These are phyloP conservation scores for Callitettix versicolor DNA, from an alignment of 1,140 invertebrate genomes.

Conservation along the genomic window DNA sequence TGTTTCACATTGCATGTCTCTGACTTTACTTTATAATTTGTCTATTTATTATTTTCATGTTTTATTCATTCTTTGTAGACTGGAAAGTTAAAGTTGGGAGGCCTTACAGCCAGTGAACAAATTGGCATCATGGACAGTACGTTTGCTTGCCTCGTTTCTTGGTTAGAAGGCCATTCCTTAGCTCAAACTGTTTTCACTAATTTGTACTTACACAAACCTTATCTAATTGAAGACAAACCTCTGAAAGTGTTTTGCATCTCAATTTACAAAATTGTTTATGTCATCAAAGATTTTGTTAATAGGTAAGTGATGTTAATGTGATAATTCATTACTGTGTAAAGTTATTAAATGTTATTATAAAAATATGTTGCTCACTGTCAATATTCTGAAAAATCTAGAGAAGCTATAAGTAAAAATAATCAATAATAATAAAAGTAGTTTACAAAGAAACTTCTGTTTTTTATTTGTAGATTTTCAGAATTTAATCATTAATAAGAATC, in stretches of 20 bases:
- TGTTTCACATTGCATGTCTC: not conserved
- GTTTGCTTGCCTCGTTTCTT: constrained; percentile 83
- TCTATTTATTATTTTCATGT: too few relatives aligned
- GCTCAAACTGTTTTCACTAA: constrained; percentile 97
- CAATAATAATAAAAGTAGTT: not conserved
- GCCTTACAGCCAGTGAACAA: constrained; percentile 56
- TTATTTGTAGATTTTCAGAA: too few relatives aligned
- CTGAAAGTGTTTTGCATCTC: constrained; percentile 79
- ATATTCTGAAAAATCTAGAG: not conserved
- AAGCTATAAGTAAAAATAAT: too few relatives aligned
- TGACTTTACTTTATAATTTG: not conserved
- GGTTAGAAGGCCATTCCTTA: constrained; percentile 89
- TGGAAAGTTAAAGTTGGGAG: constrained; percentile 67
- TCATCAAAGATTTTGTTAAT: constrained; percentile 82
- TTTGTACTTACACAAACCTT: constrained; percentile 86
- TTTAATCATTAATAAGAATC: too few relatives aligned
- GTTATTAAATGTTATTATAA: too few relatives aligned
- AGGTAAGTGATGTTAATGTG: constrained; percentile 39
- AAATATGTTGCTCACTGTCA: too few relatives aligned
- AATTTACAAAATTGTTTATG: constrained; percentile 81
- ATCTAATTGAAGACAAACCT: constrained; percentile 69
- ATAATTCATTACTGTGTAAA: too few relatives aligned
- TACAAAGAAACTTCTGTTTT: too few relatives aligned
- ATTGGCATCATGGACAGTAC: constrained; percentile 90
- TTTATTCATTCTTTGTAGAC: too few relatives aligned